Evolutionary conservation across 2,888 invertebrate species (phyloP).

Genomic region (Xestia rhomboidea): DNA sequence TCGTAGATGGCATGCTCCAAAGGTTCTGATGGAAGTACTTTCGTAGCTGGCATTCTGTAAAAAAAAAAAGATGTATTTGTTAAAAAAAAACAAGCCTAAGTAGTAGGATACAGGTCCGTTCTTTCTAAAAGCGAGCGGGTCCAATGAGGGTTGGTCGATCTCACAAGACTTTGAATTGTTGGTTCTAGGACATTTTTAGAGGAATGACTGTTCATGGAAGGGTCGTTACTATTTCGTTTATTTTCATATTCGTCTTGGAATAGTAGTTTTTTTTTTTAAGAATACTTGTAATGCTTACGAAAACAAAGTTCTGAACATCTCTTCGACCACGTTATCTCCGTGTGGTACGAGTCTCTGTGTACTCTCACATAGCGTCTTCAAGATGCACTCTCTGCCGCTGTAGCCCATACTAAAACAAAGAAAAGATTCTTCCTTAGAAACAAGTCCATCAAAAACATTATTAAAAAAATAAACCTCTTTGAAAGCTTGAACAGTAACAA

Average conservation of each 20-base stretch:
- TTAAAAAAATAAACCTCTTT: not conserved
- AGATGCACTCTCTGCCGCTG: slow-evolving; percentile 92
- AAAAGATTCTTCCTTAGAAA: not conserved
- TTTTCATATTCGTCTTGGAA: no score
- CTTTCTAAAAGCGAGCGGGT: not conserved
- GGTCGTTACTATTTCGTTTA: no score
- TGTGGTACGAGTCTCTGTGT: slow-evolving; percentile 90
- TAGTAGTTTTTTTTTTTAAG: no score
- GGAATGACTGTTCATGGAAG: not conserved
- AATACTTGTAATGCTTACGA: slow-evolving; percentile 85
- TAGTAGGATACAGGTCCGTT: not conserved
- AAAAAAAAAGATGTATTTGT: slow-evolving; percentile 23
- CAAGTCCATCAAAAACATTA: not conserved
- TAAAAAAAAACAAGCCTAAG: no score
- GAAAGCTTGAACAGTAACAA: not conserved
- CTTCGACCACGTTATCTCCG: slow-evolving; percentile 91
- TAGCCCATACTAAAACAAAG: slow-evolving; percentile 92
- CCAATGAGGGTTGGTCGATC: not conserved
- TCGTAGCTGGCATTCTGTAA: slow-evolving; percentile 91
- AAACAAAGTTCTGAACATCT: slow-evolving; percentile 92
- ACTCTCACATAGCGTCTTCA: slow-evolving; percentile 93
- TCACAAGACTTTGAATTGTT: not conserved
- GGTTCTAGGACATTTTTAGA: not conserved
- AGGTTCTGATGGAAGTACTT: slow-evolving; percentile 91
- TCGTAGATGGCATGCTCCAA: slow-evolving; percentile 92